Evolutionary conservation across 2,113 vertebrate genomes (phyloP), one percentile per base, ranked within the genome.

Genomic region (Cephalopholis sonnerati): DNA sequence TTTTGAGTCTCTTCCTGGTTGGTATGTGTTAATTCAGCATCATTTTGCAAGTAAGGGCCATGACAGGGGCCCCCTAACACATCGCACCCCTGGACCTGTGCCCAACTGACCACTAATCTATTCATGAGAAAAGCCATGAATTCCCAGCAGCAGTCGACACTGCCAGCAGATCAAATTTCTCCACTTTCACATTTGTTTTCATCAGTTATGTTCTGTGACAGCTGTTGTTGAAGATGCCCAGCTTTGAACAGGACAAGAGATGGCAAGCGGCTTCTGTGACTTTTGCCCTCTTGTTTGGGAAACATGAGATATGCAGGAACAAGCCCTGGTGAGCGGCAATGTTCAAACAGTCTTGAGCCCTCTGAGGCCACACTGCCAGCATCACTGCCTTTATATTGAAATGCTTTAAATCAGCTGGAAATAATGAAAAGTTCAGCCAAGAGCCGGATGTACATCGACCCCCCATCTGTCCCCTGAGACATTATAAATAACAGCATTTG

Each of bases 161-260:
- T 65, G 46, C 80, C 68, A 79, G 81, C 62, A 65, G 65, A 77
- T 86, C 61, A 61, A 69, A 79, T 87, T 70, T 44, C 67, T 81
- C 77, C 68, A 41, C 63, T 53, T 62, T 58, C 75, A 69, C 65
- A 59, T 41, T 79, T 44, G 41, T 12, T 44, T 44, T 44, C 10
- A 11, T 44, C 41, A 44, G 9, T 44, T 9, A 12, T 44, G 11
- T 44, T 8, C 41, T 44, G 41, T 44, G 41, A 44, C 41, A 44
- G 41, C 41, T 44, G 11, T 12, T 44, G 41, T 44, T 44, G 41
- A 44, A 9, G 41, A 44, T 11, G 41, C 8, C 41, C 41, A 44
- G 41, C 41, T 44, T 44, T 44, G 8, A 44, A 44, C 41, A 12
- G 41, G 11, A 2, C 41, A 44, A 9, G 11, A 44, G 41, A 44